Evolutionary conservation across 2,797 vertebrate genomes (phyloP), one percentile per base, ranked within the genome.

Genomic region (Smutsia gigantea): DNA sequence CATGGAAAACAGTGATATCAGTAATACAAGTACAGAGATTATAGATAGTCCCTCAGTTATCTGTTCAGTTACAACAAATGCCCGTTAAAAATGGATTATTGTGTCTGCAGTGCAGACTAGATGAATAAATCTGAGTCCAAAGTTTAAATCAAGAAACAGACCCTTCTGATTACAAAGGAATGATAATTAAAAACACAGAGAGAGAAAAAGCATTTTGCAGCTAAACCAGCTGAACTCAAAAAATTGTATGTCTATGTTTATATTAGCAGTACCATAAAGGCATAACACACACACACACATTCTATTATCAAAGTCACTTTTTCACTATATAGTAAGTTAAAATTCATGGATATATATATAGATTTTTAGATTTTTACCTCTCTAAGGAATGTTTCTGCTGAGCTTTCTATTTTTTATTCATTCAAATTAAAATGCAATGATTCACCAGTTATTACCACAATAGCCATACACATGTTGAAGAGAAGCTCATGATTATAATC

Each of bases 381-480:
- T 66, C 66, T 66, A 90, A 74, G 93, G 93, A 97, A 81, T 23
- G 14, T 2, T 59, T 92, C 25, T 92, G 23, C 68, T 97, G 93
- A 77, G 64, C n/a, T 95, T 42, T 3, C 1, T 83, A 49, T 11
- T 0, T 94, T 92, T 23, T 27, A 39, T 77, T 63, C 57, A 81
- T 34, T 78, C 74, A 74, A 96, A 90, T 82, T 42, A 97, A 96
- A 96, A 92, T 82, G 89, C 71, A 96, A 31, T 53, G 94, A 97
- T 59, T 96, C 51, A 85, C 61, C 71, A 84, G 89, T 94, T 97
- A 92, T 93, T 95, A 61, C 51, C 86, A 92, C 13, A 92, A 91
- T 57, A 94, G 90, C 79, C 96, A 66, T 63, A 75, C 94, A 96
- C 95, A 81, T 23, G 81, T 17, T 57, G 79, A 96, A 95, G 81